A percentile compares a stretch with the other conserved stretches of the same genome.
Conservation (phyloP, 2,888 invertebrate genomes). For the Ormyrus pomaceus region DNA sequence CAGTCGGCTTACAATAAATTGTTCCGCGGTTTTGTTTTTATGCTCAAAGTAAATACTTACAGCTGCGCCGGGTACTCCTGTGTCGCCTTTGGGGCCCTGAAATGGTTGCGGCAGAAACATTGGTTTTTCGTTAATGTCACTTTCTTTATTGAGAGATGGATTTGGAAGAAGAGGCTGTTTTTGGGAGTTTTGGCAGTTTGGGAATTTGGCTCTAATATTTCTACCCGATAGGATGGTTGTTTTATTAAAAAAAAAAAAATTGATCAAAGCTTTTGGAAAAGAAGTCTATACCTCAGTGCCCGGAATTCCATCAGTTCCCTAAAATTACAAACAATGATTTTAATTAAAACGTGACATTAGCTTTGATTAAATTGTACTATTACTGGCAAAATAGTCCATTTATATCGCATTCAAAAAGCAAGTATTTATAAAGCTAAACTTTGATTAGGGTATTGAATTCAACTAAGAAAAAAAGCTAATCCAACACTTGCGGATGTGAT, state of each 20-base stretch:
- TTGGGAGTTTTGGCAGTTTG: no score
- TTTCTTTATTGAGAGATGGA: no score
- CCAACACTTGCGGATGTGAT: background rate
- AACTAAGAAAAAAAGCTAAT: no score
- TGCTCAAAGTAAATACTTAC: constrained; percentile 79
- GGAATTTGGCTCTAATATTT: no score
- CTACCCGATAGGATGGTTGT: no score
- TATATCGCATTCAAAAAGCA: background rate
- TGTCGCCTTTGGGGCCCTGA: constrained; percentile 93
- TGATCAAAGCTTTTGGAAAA: background rate
- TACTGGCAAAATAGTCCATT: constrained; percentile 15
- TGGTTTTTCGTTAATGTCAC: constrained; percentile 54
- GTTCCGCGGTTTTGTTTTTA: background rate
- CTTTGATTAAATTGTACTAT: constrained; percentile 40
- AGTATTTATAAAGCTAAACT: background rate
- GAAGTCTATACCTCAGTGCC: constrained; percentile 86
- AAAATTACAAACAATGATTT: constrained; percentile 66
- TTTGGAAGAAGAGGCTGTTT: no score
- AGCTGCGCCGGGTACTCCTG: constrained; percentile 89
- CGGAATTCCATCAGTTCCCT: constrained; percentile 96
- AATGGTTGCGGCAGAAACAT: constrained; percentile 69
- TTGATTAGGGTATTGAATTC: no score
- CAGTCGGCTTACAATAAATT: background rate
- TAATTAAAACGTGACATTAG: constrained; percentile 56
- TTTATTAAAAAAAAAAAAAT: no score